phyloP scores from a whole-genome alignment of 2,888 invertebrate genomes.

The Brassicogethes aeneus region DNA sequence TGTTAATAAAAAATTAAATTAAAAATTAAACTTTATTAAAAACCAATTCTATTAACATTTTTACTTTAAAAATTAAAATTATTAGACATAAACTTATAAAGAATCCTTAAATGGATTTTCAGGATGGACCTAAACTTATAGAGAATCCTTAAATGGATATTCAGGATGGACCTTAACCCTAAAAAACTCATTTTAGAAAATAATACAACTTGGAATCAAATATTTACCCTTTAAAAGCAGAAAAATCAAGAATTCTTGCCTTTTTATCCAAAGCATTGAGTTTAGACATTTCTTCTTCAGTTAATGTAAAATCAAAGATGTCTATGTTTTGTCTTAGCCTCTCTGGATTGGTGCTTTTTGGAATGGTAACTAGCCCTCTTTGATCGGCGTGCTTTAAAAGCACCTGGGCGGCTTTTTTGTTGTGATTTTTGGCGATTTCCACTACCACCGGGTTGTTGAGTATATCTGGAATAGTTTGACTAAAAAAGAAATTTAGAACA shows the following conservation, averaged over 20 bases:
- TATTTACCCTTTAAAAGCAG: constrained; percentile 54
- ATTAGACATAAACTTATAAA: too few relatives aligned
- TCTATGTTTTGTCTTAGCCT: constrained; percentile 70
- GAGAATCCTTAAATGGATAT: constrained; percentile 20
- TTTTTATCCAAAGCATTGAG: constrained; percentile 57
- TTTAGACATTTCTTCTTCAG: constrained; percentile 50
- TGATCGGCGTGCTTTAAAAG: constrained; percentile 65
- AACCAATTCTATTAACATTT: too few relatives aligned
- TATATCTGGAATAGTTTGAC: constrained; percentile 48
- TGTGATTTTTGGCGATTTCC: constrained; percentile 45
- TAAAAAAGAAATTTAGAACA: not conserved
- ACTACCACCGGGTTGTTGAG: constrained; percentile 51
- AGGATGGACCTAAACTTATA: too few relatives aligned
- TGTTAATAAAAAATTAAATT: too few relatives aligned
- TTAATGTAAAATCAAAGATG: constrained; percentile 64
- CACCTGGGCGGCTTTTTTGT: constrained; percentile 66
- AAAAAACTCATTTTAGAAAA: constrained; percentile 4
- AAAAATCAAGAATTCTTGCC: constrained; percentile 63
- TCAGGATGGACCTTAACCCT: constrained; percentile 28
- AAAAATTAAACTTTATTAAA: too few relatives aligned
- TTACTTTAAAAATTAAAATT: too few relatives aligned
- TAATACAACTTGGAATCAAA: not conserved
- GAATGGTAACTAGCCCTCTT: constrained; percentile 65
- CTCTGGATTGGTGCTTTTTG: constrained; percentile 69
- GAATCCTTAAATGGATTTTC: constrained; percentile 23